These are phyloP conservation scores for Trichosurus vulpecula DNA, from an alignment of 2,797 vertebrate species.

Conservation along the genomic window DNA sequence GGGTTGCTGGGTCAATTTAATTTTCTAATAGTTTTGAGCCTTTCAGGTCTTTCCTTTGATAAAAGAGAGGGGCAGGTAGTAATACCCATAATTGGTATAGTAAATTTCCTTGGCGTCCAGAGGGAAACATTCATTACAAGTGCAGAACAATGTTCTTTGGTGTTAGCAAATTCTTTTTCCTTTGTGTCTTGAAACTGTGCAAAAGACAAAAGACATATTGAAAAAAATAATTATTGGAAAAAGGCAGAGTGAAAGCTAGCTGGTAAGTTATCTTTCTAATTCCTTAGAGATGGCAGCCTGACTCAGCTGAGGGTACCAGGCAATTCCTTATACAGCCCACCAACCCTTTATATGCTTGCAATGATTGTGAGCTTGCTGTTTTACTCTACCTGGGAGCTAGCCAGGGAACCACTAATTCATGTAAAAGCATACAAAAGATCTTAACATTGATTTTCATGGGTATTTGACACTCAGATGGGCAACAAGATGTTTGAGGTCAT, in stretches of 20 bases:
- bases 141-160: not conserved
- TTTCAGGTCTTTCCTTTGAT: not conserved
- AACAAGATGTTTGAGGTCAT: constrained; percentile 7
- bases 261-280: constrained; percentile 15
- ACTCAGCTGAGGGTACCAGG: not conserved
- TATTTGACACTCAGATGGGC: constrained; percentile 4
- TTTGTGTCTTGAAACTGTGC: constrained; percentile 15
- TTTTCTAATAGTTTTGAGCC: not conserved
- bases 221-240: constrained; percentile 27
- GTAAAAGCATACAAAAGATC: constrained; percentile 3
- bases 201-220: constrained; percentile 2
- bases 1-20: not conserved
- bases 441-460: constrained; percentile 44
- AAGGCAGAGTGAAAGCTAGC: not conserved
- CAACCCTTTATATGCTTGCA: constrained; percentile 37
- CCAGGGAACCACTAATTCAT: constrained; percentile 27
- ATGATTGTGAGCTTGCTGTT: constrained; percentile 37
- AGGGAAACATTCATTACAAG: not conserved
- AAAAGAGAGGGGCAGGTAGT: not conserved
- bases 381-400: not conserved
- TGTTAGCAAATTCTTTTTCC: constrained; percentile 31
- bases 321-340: not conserved
- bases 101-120: not conserved
- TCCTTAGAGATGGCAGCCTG: constrained; percentile 8
- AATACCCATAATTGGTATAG: not conserved